Percentiles rank a stretch among this genome's conserved stretches.
Evolutionary conservation across 2,888 invertebrate species (phyloP).

Genomic region (Hyles lineata): DNA sequence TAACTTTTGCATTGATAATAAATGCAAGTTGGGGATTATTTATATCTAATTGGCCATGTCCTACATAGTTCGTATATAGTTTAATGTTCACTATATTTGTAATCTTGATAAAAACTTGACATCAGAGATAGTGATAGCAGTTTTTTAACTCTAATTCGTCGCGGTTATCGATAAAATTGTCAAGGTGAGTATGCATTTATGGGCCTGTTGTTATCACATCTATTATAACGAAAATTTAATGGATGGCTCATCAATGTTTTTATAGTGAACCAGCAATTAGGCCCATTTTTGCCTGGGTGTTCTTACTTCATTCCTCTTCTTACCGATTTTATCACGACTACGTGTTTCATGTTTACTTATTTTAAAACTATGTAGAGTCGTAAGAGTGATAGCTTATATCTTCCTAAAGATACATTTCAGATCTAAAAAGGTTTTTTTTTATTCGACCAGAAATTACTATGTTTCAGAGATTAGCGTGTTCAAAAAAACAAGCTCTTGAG

Average conservation of each 20-base stretch:
- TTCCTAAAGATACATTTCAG: too few relatives aligned
- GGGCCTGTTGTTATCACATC: constrained; percentile 23
- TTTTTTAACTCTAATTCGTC: constrained; percentile 49
- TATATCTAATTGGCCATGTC: constrained; percentile 64
- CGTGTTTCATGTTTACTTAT: too few relatives aligned
- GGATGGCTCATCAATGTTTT: constrained; percentile 17
- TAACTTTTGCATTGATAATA: not conserved
- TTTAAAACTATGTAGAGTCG: too few relatives aligned
- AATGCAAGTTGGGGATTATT: constrained; percentile 42
- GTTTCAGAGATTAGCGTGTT: too few relatives aligned
- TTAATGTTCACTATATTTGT: constrained; percentile 46
- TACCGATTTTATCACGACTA: too few relatives aligned
- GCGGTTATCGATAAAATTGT: constrained; percentile 47
- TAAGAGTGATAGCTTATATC: too few relatives aligned
- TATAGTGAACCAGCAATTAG: too few relatives aligned
- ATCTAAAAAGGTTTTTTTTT: too few relatives aligned
- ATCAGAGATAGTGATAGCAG: constrained; percentile 52
- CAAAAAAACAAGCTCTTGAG: too few relatives aligned
- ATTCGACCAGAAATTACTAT: too few relatives aligned
- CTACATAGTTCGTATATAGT: constrained; percentile 53
- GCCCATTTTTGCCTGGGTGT: not conserved
- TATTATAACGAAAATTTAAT: constrained; percentile 27
- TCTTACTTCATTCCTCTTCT: too few relatives aligned
- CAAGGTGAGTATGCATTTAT: constrained; percentile 40
- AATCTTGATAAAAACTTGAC: constrained; percentile 45